Conservation (phyloP, 1,140 invertebrate species). For the Steinernema feltiae region DNA sequence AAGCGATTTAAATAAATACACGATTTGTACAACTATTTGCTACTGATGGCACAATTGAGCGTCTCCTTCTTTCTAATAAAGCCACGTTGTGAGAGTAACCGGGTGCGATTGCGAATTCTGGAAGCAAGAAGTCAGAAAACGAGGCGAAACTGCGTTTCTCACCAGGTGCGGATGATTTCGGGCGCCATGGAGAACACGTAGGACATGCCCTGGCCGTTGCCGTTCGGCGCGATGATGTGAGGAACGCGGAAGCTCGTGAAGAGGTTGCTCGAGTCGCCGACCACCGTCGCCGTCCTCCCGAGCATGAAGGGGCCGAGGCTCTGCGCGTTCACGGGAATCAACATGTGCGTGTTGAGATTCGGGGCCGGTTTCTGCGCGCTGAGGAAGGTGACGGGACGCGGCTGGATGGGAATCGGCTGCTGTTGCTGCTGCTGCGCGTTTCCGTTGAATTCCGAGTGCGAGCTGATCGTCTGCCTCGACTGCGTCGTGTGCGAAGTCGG, state of each 20-base stretch:
- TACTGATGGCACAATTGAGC: background rate
- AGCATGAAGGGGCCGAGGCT: background rate
- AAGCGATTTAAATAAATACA: background rate
- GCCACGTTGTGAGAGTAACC: background rate
- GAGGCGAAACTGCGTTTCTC: too few relatives aligned
- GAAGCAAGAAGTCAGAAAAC: too few relatives aligned
- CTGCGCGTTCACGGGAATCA: background rate
- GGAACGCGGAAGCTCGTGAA: background rate
- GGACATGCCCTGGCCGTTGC: background rate
- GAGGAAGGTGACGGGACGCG: background rate
- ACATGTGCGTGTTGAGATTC: background rate
- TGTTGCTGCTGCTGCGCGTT: background rate
- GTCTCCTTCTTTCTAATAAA: background rate
- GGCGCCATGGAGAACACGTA: background rate
- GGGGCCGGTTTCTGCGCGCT: background rate
- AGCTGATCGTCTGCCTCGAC: background rate
- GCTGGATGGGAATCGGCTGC: conserved; percentile 7
- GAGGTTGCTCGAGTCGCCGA: background rate
- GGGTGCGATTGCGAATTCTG: background rate
- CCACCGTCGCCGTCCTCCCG: background rate
- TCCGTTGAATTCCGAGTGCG: background rate
- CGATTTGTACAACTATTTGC: background rate
- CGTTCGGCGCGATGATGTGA: background rate
- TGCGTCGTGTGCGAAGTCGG: background rate
- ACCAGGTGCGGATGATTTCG: background rate